These are phyloP conservation scores for Leptosomus discolor DNA, from an alignment of 2,113 vertebrate genomes.

Conservation along the genomic window DNA sequence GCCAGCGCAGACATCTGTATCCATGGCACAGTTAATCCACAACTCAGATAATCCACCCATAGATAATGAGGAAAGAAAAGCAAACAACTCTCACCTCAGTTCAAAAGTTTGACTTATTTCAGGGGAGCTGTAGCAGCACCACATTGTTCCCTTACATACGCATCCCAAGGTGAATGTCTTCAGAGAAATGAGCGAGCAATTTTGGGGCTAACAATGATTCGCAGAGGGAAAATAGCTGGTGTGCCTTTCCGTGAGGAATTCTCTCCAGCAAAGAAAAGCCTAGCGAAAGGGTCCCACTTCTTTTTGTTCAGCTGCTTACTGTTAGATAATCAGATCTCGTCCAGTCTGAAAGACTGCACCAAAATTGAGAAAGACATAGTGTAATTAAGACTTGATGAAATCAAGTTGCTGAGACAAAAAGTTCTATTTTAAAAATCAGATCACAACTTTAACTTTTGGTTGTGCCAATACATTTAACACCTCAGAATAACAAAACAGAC, in stretches of 20 bases:
- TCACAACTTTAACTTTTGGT: not conserved
- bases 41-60: constrained; percentile 47
- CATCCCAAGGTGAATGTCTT: not conserved
- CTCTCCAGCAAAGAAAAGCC: not conserved
- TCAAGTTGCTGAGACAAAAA: not conserved
- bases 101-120: not conserved
- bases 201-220: not conserved
- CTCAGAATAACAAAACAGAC: not conserved
- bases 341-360: not conserved
- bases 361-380: not conserved
- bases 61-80: constrained; percentile 50
- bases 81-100: constrained; percentile 34
- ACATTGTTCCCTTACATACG: not conserved
- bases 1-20: not conserved
- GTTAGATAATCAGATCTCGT: not conserved
- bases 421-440: not conserved
- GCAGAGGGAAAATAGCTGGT: not conserved
- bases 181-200: not conserved
- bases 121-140: not conserved
- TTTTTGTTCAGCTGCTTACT: not conserved
- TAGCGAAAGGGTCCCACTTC: not conserved
- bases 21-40: constrained; percentile 58
- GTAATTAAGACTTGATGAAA: not conserved
- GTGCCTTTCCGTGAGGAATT: not conserved
- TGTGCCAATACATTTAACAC: not conserved